Base-by-base conservation (phyloP, 2,888 invertebrate genomes). In the Maniola hyperantus region DNA sequence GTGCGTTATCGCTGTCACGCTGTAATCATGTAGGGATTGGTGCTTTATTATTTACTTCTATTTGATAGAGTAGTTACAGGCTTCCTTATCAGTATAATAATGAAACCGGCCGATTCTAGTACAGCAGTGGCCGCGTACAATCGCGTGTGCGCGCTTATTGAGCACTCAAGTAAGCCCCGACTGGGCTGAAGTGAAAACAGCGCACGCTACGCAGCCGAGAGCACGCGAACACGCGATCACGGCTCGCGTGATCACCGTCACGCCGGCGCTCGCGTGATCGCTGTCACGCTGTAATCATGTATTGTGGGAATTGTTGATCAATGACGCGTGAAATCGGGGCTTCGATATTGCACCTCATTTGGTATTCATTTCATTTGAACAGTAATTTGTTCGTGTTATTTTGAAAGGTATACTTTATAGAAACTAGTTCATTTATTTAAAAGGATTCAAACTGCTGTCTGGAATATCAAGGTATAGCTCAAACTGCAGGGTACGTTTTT, bases 141-240 rank as follows among this genome's bases (percentile, higher is more conserved):
- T 78, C 71, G 77, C 77, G 79, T 81, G 79, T 71, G 67, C 71
- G 54, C 78, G 79, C 80, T 85, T 88, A 90, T 88, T 89, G 87
- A 90, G 89, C 85, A 83, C 87, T 91, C 89, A 88, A 85, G 85
- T 82, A 84, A 81, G 79, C 78, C 79, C 78, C 77, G 76, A 74
- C 77, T 72, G 75, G 79, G 79, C 78, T 77, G 83, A 81, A 86
- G 84, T 83, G 85, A 85, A 85, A 87, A 83, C 80, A 79, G 72
- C 70, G 79, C 89, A 90, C 90, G 90, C 90, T 84, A 88, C 77
- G 71, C 67, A 72, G 74, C 77, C 76, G 72, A 68, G 67, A 66
- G 71, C 88, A 88, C 87, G 89, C 87, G 72, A 88, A 74, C 85
- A 86, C 83, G 85, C 85, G 76, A 87, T 79, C 77, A 74, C 69